Evolutionary conservation across 1,140 invertebrate species (phyloP), one percentile per base, ranked within the genome.

Genomic region (Brachionus plicatilis): DNA sequence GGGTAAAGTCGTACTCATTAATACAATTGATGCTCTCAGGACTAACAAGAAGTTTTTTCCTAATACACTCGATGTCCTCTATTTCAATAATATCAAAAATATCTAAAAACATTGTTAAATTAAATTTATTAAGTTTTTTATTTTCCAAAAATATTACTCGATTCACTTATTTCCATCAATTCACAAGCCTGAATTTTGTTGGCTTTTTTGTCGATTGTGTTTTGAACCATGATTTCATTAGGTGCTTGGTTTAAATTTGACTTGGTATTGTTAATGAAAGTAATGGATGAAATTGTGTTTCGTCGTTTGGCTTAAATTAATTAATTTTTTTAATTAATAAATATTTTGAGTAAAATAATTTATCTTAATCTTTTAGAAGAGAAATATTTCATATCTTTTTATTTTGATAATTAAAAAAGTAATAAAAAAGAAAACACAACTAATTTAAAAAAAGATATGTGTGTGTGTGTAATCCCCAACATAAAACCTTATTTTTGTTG

Each of bases 1-100:
- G 93, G 14, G 94, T 95, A 66, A 97, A 91, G 3, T 94, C 94
- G 89, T 97, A 95, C 80, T 92, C 92, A 88, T 96, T 97, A 84
- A 95, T 85, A 85, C 83, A 75, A 47, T 85, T 37, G 47, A 68
- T 47, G 60, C 37, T 20, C 41, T 60, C 17, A 12, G 53, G 79
- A 14, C 27, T 82, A 12, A 68, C 50, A 17, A 65, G 29, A 29
- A 82, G 60, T 41, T 82, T 82, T 65, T 82, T 82, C 6, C 14
- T 65, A 3, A 76, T 17, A 5, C 9, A 76, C 17, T 76, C 72
- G 17, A 50, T 50, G 24, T 50, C 45, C 14, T 76, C 72, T 27
- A 4, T 47, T 76, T 76, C 72, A 3, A 76, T 82, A 14, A 82
- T 65, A 17, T 82, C 79, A 82, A 82, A 82, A 20, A 60, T 82